Evolutionary conservation across 2,888 invertebrate species (phyloP).

Genomic region (Zygaena filipendulae): DNA sequence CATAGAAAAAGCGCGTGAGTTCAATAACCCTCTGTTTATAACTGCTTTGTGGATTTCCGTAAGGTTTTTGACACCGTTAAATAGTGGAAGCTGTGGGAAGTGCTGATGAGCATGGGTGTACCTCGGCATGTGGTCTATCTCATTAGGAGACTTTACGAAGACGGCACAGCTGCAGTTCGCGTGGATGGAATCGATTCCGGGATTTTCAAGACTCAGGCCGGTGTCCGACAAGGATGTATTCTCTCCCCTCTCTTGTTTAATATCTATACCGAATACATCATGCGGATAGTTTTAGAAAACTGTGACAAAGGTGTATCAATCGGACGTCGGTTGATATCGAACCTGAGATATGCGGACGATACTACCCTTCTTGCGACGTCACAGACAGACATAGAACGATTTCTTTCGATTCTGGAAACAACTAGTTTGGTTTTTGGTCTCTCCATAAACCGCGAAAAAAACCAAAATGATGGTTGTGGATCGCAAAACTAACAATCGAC

Average conservation of each 20-base stretch:
- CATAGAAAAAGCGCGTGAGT: no score
- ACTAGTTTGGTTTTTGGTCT: slow-evolving; percentile 2
- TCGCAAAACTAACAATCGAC: slow-evolving; percentile 5
- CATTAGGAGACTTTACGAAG: neutral
- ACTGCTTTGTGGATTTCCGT: no score
- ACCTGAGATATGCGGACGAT: slow-evolving; percentile 1
- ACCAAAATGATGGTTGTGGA: slow-evolving; percentile 6
- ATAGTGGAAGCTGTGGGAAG: no score
- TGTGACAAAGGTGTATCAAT: slow-evolving; percentile 3
- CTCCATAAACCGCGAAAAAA: slow-evolving; percentile 2
- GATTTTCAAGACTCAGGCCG: slow-evolving; percentile 5
- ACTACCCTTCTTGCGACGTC: slow-evolving; percentile 2
- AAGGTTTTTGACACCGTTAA: no score
- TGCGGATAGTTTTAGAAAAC: slow-evolving; percentile 3
- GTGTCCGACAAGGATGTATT: slow-evolving; percentile 9
- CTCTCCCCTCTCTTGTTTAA: slow-evolving; percentile 9
- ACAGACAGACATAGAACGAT: neutral
- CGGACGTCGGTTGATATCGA: neutral
- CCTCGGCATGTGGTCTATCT: slow-evolving; percentile 1
- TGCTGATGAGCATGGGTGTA: no score
- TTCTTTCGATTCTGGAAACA: slow-evolving; percentile 2
- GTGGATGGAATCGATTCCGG: slow-evolving; percentile 3
- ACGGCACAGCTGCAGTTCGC: slow-evolving; percentile 1
- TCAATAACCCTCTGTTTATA: slow-evolving; percentile 6
- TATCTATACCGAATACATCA: slow-evolving; percentile 7